Evolutionary conservation across 2,113 vertebrate genomes (phyloP), one percentile per base, ranked within the genome.

Genomic region (Orycteropus afer): DNA sequence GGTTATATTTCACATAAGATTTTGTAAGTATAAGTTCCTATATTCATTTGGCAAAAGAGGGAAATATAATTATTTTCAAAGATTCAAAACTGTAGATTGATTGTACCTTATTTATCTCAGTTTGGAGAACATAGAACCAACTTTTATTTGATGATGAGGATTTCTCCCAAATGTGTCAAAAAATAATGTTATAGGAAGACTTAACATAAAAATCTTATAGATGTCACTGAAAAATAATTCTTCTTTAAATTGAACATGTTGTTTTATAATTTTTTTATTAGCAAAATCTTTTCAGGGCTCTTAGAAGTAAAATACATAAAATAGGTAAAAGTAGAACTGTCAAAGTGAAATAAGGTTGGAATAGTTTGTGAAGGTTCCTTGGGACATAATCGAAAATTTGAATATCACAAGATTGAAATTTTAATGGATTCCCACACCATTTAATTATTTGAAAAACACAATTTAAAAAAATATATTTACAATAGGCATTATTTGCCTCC

Each of bases 401-500:
- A 93, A 29, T 85, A 87, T 45, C 4, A 12, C 25, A 7, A 89
- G 13, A 29, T 29, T 93, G 61, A 73, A 86, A 71, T 86, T 86
- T 73, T 79, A 94, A 82, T 86, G 53, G 22, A 22, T 29, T 65
- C 17, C 77, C 51, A 2, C 63, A 2, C 5, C 27, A 88, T 32
- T 87, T 89, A 23, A 69, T 85, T 88, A 74, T 40, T n/a, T 42
- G 42, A 69, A 92, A 97, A 81, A 18, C 7, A 65, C 5, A 83
- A 65, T 59, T 82, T 59, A 12, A 45, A 78, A 90, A 92, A 63
- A 73, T 32, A 2, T 82, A 45, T 71, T 95, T 89, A 90, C 69
- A 63, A 76, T 4, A 79, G 27, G 40, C 17, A 55, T 20, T 87
- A 76, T 63, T 93, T 95, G 76, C 29, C 34, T 74, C 20, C 61